A percentile compares a stretch with the other conserved stretches of the same genome.
Evolutionary conservation across 2,797 vertebrate species (phyloP).

Genomic region (Pipistrellus kuhlii): DNA sequence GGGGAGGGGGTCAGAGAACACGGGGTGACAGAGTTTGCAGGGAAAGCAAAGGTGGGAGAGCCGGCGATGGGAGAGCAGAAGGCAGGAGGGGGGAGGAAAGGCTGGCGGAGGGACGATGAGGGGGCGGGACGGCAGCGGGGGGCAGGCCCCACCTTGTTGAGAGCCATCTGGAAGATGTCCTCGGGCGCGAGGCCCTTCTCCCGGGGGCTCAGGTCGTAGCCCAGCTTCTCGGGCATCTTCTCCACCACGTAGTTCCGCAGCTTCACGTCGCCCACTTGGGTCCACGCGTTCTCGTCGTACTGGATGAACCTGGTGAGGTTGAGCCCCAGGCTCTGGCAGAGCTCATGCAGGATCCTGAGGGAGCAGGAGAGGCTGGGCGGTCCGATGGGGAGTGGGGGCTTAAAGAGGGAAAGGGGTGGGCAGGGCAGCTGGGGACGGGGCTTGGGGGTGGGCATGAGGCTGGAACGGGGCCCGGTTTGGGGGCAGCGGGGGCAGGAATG

Average conservation of each 20-base stretch:
- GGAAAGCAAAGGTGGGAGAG: background rate
- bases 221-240: slow-evolving; percentile 88
- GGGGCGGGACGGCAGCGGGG: slow-evolving; percentile 60
- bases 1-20: background rate
- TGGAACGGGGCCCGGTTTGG: background rate
- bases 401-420: background rate
- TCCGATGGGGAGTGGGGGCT: fast-evolving
- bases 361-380: background rate
- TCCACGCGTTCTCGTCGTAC: slow-evolving; percentile 90
- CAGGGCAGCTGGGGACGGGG: background rate
- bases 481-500: background rate
- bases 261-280: slow-evolving; percentile 85
- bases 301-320: slow-evolving; percentile 88
- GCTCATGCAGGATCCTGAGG: slow-evolving; percentile 89
- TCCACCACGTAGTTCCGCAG: slow-evolving; percentile 88
- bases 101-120: slow-evolving; percentile 82
- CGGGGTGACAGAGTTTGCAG: background rate
- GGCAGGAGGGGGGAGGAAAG: background rate
- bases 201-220: slow-evolving; percentile 86
- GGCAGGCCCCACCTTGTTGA: slow-evolving; percentile 88
- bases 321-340: slow-evolving; percentile 86
- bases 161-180: slow-evolving; percentile 88
- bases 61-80: fast-evolving
- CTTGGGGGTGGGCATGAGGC: background rate
- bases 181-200: slow-evolving; percentile 89